Conservation (phyloP, 2,888 invertebrate species). For the Tipula lateralis region DNA sequence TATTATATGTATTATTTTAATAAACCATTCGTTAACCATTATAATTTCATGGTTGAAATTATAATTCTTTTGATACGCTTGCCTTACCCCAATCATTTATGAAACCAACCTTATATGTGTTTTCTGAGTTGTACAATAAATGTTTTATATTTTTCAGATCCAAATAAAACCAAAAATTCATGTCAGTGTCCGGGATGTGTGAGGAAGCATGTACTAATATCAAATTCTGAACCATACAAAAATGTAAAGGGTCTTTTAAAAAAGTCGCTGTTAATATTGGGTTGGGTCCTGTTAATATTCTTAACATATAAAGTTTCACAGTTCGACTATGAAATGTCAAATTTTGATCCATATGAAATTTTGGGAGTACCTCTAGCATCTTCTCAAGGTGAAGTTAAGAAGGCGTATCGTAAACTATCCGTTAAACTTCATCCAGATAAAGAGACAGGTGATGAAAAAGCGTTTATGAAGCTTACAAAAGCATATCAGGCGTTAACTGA, state of each 20-base stretch:
- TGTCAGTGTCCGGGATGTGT: constrained; percentile 89
- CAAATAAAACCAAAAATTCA: constrained; percentile 66
- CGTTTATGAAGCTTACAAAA: constrained; percentile 96
- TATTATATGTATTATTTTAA: too few species aligned
- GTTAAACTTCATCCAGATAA: constrained; percentile 96
- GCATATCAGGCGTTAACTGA: constrained; percentile 90
- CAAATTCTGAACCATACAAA: constrained; percentile 83
- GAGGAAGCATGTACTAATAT: constrained; percentile 75
- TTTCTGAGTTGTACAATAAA: constrained; percentile 30
- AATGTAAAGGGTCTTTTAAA: constrained; percentile 74
- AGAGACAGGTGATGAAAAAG: constrained; percentile 93
- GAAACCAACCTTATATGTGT: not conserved
- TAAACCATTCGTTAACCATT: not conserved
- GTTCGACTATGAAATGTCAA: constrained; percentile 96
- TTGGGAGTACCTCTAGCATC: constrained; percentile 83
- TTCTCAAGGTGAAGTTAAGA: constrained; percentile 84
- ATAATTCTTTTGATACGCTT: not conserved
- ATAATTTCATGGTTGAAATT: not conserved
- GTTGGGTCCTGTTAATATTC: constrained; percentile 76
- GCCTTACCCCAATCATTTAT: not conserved
- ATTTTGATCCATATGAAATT: constrained; percentile 98
- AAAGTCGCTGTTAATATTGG: constrained; percentile 70
- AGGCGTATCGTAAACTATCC: constrained; percentile 90
- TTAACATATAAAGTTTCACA: constrained; percentile 89
- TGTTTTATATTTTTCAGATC: constrained; percentile 56